Percentiles rank a stretch among this genome's conserved stretches.
Conservation (phyloP, 2,888 invertebrate species). For the Hypomecis punctinalis region DNA sequence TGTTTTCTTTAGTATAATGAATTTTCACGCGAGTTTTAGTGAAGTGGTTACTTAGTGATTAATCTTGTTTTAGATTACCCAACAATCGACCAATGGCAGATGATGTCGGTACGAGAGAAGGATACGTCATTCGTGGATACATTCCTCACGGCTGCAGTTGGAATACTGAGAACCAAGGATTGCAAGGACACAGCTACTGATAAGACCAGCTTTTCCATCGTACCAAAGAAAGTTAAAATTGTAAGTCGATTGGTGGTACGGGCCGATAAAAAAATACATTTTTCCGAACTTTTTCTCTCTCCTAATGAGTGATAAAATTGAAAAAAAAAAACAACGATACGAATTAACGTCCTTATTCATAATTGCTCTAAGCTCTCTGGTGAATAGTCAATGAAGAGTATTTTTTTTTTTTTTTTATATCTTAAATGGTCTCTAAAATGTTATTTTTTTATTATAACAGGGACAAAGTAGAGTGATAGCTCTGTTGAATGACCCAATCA, state of each 20-base stretch:
- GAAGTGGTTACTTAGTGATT: neutral
- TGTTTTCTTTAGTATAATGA: no score
- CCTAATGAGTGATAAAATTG: no score
- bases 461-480: conserved; percentile 94
- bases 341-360: no score
- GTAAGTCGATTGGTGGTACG: conserved; percentile 70
- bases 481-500: conserved; percentile 90
- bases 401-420: no score
- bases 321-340: no score
- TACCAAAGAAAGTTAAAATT: conserved; percentile 91
- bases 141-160: conserved; percentile 92
- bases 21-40: no score
- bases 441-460: conserved; percentile 64
- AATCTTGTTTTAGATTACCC: conserved; percentile 83
- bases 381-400: neutral
- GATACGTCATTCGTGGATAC: conserved; percentile 94
- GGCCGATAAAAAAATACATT: neutral
- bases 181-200: conserved; percentile 84
- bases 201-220: conserved; percentile 89
- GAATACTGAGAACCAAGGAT: conserved; percentile 88
- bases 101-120: conserved; percentile 91
- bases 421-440: neutral
- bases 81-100: conserved; percentile 91
- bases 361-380: no score
- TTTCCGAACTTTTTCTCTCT: neutral